phyloP scores from a whole-genome alignment of 2,113 vertebrate species.

The Carassius gibelio region DNA sequence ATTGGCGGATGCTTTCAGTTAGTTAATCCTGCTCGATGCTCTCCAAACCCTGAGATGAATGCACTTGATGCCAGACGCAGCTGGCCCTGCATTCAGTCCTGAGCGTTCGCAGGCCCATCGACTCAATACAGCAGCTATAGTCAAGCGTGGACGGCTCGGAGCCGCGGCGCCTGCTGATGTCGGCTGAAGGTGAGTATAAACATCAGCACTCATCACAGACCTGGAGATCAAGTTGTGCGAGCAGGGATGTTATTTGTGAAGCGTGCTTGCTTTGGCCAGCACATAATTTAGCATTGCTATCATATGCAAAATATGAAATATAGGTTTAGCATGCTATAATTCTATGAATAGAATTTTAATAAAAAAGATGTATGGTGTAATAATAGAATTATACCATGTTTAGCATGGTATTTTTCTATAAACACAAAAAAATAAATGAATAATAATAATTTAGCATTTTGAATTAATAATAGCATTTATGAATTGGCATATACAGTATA shows the following conservation, averaged over 20 bases:
- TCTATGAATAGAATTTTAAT: not conserved
- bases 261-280: not conserved
- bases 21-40: constrained; percentile 56
- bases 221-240: not conserved
- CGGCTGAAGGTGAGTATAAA: not conserved
- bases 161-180: not conserved
- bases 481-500: too few species aligned
- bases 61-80: constrained; percentile 59
- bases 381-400: too few species aligned
- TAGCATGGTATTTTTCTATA: too few species aligned
- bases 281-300: not conserved
- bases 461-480: too few species aligned
- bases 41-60: constrained; percentile 49
- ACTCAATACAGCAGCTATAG: constrained; percentile 19
- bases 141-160: not conserved
- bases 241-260: not conserved
- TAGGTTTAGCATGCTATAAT: not conserved
- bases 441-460: too few species aligned
- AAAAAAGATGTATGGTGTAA: too few species aligned
- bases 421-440: too few species aligned
- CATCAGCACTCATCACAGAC: constrained; percentile 7
- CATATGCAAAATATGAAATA: too few species aligned
- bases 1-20: constrained; percentile 59
- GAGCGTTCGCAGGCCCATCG: constrained; percentile 30
- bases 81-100: constrained; percentile 48